These are phyloP conservation scores for Leptinotarsa juncta DNA, from an alignment of 2,888 invertebrate species.

Conservation along the genomic window DNA sequence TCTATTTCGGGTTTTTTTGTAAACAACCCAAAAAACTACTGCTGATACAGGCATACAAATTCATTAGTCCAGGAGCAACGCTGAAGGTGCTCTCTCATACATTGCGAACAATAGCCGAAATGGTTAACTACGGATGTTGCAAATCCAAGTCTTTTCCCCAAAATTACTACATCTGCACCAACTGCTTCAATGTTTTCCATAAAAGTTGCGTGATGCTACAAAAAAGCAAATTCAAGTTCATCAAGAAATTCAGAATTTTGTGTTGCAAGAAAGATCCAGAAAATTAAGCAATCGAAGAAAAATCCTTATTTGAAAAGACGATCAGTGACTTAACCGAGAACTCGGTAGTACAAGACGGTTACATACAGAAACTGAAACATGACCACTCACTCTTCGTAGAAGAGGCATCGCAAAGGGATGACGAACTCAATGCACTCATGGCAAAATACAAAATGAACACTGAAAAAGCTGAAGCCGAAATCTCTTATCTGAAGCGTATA, in stretches of 20 bases:
- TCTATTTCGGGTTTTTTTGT: no score
- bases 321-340: background rate
- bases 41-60: no score
- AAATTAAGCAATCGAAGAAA: background rate
- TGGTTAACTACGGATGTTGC: background rate
- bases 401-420: background rate
- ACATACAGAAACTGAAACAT: background rate
- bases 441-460: no score
- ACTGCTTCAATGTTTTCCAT: conserved; percentile 9
- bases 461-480: no score
- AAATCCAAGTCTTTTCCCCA: background rate
- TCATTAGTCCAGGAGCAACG: no score
- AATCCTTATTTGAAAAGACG: conserved; percentile 4
- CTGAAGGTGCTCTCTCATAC: no score
- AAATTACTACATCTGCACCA: background rate
- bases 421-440: background rate
- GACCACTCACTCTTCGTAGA: background rate
- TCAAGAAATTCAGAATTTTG: background rate
- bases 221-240: background rate
- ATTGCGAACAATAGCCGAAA: background rate
- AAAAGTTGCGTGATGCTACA: background rate
- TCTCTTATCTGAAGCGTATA: no score
- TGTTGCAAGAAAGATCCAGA: background rate
- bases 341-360: background rate
- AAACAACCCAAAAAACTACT: no score